Conservation (phyloP, 2,113 vertebrate species). For the Myrmecobius fasciatus region DNA sequence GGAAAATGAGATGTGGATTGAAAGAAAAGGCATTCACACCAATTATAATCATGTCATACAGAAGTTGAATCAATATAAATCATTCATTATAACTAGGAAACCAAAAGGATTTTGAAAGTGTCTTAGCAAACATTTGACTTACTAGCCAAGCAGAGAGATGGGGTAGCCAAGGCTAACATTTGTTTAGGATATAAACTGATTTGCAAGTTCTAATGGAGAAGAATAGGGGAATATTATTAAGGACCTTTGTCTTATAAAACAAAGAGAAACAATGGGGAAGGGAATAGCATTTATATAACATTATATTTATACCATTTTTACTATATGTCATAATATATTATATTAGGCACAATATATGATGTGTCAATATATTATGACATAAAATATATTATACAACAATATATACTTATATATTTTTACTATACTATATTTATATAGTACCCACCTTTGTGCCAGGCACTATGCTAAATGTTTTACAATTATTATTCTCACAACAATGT, state of each 20-base stretch:
- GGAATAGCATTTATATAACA: not conserved
- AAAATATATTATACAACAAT: too few species aligned
- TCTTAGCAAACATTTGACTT: not conserved
- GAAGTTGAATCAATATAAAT: not conserved
- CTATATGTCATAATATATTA: too few species aligned
- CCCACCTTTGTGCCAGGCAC: not conserved
- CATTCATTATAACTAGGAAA: not conserved
- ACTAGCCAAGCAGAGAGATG: not conserved
- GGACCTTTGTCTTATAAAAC: not conserved
- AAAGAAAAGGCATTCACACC: not conserved
- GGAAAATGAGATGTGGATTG: not conserved
- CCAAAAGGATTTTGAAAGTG: not conserved
- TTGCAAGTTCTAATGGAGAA: not conserved
- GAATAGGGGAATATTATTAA: not conserved
- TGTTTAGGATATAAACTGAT: not conserved
- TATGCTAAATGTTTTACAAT: not conserved
- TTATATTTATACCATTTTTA: too few species aligned
- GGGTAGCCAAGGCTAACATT: not conserved
- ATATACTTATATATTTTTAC: too few species aligned
- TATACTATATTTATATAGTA: not conserved
- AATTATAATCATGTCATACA: constrained; percentile 1
- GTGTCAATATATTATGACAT: too few species aligned
- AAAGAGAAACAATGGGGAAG: not conserved
- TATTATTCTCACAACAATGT: not conserved
- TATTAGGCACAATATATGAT: too few species aligned